Conservation (phyloP, 1,140 invertebrate genomes). For the Cheumatopsyche charites region DNA sequence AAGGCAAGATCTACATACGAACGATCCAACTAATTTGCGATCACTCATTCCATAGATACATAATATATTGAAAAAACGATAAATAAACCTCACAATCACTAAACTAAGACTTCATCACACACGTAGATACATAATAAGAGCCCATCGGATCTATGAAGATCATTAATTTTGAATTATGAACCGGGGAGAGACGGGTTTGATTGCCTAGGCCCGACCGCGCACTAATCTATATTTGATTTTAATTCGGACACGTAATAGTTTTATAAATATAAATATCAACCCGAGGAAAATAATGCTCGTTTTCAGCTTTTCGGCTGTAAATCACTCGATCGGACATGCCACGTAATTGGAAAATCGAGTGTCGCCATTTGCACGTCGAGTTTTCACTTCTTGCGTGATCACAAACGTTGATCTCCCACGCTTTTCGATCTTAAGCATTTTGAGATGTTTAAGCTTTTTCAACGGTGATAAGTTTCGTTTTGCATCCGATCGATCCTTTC, state of each 20-base stretch:
- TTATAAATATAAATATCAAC: constrained; percentile 22
- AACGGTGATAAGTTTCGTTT: too few relatives aligned
- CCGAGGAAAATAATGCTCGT: neutral
- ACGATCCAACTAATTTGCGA: too few relatives aligned
- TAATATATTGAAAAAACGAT: too few relatives aligned
- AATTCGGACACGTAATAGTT: constrained; percentile 19
- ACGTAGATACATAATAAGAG: too few relatives aligned
- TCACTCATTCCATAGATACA: too few relatives aligned
- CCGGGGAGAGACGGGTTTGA: constrained; percentile 11
- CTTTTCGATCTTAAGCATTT: too few relatives aligned
- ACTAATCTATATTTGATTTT: constrained; percentile 20
- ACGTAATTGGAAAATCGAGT: constrained; percentile 18
- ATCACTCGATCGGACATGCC: constrained; percentile 1
- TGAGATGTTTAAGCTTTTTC: too few relatives aligned
- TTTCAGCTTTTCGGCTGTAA: constrained; percentile 4
- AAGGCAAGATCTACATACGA: too few relatives aligned
- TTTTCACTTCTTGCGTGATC: constrained; percentile 22
- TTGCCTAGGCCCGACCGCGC: neutral
- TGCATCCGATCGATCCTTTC: too few relatives aligned
- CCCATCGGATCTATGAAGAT: constrained; percentile 11
- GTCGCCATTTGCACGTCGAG: constrained; percentile 3
- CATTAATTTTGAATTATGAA: constrained; percentile 21
- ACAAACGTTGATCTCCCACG: too few relatives aligned
- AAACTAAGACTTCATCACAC: too few relatives aligned
- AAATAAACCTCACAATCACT: too few relatives aligned